A percentile compares a stretch with the other conserved stretches of the same genome.
Conservation (phyloP, 2,113 vertebrate species). For the Notarius lentiginosus region DNA sequence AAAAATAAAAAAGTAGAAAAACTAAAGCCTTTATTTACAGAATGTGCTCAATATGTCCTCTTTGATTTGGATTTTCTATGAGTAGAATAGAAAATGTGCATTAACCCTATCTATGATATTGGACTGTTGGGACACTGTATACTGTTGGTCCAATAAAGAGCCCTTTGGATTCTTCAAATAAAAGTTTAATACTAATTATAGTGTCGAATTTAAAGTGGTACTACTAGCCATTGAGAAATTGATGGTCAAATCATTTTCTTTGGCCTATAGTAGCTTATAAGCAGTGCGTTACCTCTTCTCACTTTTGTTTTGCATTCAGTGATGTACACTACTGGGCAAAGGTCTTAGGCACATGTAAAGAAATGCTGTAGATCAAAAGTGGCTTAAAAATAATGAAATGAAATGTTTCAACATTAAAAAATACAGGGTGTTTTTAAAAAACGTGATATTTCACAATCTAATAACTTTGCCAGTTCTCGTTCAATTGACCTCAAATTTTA, state of each 20-base stretch:
- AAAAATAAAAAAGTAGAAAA: not conserved
- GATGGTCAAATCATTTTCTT: not conserved
- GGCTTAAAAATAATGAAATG: no score
- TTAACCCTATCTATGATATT: not conserved
- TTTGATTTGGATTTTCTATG: not conserved
- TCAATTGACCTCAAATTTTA: no score
- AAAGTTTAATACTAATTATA: not conserved
- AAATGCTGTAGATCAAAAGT: no score
- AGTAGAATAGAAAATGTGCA: not conserved
- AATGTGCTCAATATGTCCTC: not conserved
- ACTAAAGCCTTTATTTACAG: not conserved
- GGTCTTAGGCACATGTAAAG: no score
- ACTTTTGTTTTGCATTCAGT: not conserved
- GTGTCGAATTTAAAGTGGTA: not conserved
- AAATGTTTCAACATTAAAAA: no score
- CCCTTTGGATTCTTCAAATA: not conserved
- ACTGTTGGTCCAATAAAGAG: not conserved
- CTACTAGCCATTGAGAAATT: not conserved
- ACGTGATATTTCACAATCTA: no score
- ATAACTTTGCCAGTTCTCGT: no score
- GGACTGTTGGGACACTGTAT: not conserved
- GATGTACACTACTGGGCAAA: not conserved
- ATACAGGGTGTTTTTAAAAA: no score
- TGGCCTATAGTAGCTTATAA: not conserved
- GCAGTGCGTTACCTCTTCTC: not conserved